Evolutionary conservation across 2,888 invertebrate species (phyloP), one percentile per base, ranked within the genome.

Genomic region (Synergus japonicus): DNA sequence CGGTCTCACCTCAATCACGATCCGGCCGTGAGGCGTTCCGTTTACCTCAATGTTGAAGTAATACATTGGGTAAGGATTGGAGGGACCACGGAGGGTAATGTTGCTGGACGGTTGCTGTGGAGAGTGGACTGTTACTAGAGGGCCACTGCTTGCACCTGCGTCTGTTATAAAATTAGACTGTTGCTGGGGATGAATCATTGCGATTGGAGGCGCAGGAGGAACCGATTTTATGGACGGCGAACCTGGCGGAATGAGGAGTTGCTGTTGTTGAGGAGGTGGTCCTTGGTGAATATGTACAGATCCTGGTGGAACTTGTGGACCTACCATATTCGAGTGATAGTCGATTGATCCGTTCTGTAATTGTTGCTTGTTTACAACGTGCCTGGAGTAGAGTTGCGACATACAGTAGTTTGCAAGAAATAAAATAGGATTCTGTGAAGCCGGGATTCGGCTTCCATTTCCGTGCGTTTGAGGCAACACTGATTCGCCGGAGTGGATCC

Each of bases 31-130:
- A 1, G 95, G 94, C 41, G 94, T 92, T 10, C 96, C 95, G 91
- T 96, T 95, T 78, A 96, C 95, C 89, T 96, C 96, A 86, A 96
- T 94, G 90, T 96, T 96, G 91, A 96, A 96, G 90, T 94, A 96
- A 91, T 95, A 96, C 81, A 96, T 93, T 15, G 96, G 96, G 89
- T 95, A 95, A 73, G 94, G 93, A 86, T 94, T 94, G 67, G 91
- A 88, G 12, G 94, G 94, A 84, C 93, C 94, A 44, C 94, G 92
- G 0, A 95, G 91, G 58, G 90, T 86, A 22, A 90, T 87, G 37
- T 86, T 90, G 76, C 86, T 90, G 83, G 89, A 86, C 83, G 89
- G 88, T 88, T 93, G 94, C 29, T 81, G 85, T 13, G 91, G 89
- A 54, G 94, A 93, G 84, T 94, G 93, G 63, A 94, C 90, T 63